Base-by-base conservation (phyloP, 2,888 invertebrate genomes). In the Phyto melanocephala region DNA sequence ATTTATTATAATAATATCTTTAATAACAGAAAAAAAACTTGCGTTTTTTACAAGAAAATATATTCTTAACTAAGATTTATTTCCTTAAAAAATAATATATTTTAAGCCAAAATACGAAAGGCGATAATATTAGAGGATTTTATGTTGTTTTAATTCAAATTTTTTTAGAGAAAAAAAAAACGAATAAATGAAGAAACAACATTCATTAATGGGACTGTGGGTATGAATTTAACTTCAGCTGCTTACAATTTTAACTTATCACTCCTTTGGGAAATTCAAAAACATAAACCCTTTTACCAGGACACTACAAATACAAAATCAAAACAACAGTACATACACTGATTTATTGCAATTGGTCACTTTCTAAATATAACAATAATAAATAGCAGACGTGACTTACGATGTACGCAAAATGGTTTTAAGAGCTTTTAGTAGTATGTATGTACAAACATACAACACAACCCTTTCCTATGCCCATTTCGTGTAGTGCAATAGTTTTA, bases 201-300 rank as follows among this genome's bases (percentile, higher is more conserved):
- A 84, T 81, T 77, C 84, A 81, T 84, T 85, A 86, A 84, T 85
- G 79, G 79, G 80, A 79, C 78, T 78, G 74, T 78, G 63, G 63
- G 58, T 63, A 56, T 70, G 63, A 71, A 68, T 78, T 67, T 77
- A 2, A 82, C 54, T 81, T 78, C 84, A 82, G 80, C 76, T 83
- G 83, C 77, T 84, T 85, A 87, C 87, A 88, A 87, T 88, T 89
- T 89, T 89, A 89, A 89, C 88, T 89, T 89, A 89, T 89, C 89
- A 89, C 89, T 86, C 89, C 89, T 85, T 87, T 88, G 89, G 89
- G 89, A 89, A 89, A 89, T 89, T 86, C 85, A 74, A 28, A 62
- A 56, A 60, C 15, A 28, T 5, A 83, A 85, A 80, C 80, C 85
- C 85, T 85, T 86, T 85, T 58, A 74, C 65, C 78, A 81, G 56